These are phyloP conservation scores for Chrysochloris asiatica DNA, from an alignment of 2,113 vertebrate species.

Conservation along the genomic window DNA sequence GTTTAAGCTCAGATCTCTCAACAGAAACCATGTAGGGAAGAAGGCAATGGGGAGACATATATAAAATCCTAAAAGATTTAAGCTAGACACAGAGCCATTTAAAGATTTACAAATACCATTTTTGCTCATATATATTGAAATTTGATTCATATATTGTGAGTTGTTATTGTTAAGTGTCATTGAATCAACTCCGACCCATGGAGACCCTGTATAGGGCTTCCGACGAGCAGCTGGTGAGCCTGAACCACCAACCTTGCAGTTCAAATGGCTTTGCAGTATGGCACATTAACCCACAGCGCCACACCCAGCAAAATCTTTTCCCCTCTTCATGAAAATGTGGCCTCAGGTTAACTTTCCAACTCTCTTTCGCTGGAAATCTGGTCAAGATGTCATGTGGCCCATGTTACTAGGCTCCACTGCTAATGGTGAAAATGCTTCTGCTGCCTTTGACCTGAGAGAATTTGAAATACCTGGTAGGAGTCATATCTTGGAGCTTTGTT, in stretches of 20 bases:
- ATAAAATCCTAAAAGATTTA: too few relatives aligned
- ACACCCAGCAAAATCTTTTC: not conserved
- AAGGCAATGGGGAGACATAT: too few relatives aligned
- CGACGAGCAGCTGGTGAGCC: too few relatives aligned
- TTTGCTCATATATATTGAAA: not conserved
- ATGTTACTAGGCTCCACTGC: not conserved
- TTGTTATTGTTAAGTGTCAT: too few relatives aligned
- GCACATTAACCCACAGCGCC: too few relatives aligned
- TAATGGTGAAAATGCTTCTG: not conserved
- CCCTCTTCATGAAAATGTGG: not conserved
- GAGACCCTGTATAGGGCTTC: too few relatives aligned
- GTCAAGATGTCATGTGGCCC: not conserved
- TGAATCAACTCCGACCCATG: too few relatives aligned
- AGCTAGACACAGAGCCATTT: not conserved
- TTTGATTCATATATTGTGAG: not conserved
- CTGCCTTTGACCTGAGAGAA: not conserved
- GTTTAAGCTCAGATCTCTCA: too few relatives aligned
- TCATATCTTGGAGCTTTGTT: accelerated
- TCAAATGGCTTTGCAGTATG: too few relatives aligned
- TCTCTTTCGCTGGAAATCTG: not conserved
- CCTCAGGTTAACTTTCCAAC: not conserved
- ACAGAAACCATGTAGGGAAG: too few relatives aligned
- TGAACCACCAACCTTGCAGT: too few relatives aligned
- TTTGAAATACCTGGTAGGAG: not conserved
- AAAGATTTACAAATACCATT: not conserved